phyloP scores from a whole-genome alignment of 2,888 invertebrate genomes.

The Anodontia alba region DNA sequence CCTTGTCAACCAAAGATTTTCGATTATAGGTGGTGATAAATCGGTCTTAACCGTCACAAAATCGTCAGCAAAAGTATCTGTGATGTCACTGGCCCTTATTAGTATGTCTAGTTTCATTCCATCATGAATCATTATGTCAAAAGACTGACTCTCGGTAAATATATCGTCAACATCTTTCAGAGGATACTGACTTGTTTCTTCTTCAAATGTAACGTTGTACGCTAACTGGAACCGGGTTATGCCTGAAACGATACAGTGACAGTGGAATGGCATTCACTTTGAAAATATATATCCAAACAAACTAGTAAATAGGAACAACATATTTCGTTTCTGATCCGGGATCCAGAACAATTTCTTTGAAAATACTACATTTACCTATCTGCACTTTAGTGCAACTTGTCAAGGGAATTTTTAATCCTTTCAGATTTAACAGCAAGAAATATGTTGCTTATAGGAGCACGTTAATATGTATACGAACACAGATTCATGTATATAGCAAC shows the following conservation, averaged over 20 bases:
- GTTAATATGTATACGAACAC: too few species aligned
- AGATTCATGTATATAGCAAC: too few species aligned
- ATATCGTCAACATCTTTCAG: not conserved
- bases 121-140: conserved; percentile 21
- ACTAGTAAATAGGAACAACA: too few species aligned
- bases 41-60: conserved; percentile 49
- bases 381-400: too few species aligned
- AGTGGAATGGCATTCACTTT: too few species aligned
- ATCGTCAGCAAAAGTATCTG: conserved; percentile 44
- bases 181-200: conserved; percentile 20
- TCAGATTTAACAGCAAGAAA: too few species aligned
- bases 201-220: conserved; percentile 31
- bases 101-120: conserved; percentile 53
- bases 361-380: too few species aligned
- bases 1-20: conserved; percentile 57
- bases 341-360: too few species aligned
- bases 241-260: conserved; percentile 34
- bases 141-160: not conserved
- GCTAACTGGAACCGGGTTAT: conserved; percentile 45
- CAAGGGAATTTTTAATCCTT: too few species aligned
- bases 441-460: too few species aligned
- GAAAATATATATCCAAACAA: too few species aligned
- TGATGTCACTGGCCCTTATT: conserved; percentile 54
- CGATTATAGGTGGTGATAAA: conserved; percentile 56
- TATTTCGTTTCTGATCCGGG: too few species aligned